Percentiles rank a stretch among this genome's conserved stretches.
These are phyloP conservation scores for Iphiclides podalirius DNA, from an alignment of 2,888 invertebrate genomes.

Conservation along the genomic window DNA sequence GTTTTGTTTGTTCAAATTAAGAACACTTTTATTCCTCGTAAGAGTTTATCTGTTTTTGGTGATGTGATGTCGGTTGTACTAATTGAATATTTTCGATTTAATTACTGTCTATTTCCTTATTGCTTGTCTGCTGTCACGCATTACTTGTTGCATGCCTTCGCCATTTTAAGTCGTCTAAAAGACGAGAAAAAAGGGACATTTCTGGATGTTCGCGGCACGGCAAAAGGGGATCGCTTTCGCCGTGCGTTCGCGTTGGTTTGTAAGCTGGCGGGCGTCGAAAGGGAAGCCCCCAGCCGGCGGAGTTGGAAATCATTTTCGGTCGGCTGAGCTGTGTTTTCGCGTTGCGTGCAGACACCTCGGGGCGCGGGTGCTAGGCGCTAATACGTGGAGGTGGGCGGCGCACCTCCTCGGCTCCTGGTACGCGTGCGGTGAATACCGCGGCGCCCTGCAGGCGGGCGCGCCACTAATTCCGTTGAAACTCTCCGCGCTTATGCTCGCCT, in stretches of 20 bases:
- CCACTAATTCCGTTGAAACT: constrained; percentile 79
- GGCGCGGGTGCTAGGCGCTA: constrained; percentile 61
- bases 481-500: constrained; percentile 70
- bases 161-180: too few species aligned
- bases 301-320: constrained; percentile 39
- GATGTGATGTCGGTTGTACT: background rate
- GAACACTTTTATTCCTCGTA: too few species aligned
- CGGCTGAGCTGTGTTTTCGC: constrained; percentile 55
- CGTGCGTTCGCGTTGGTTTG: constrained; percentile 8
- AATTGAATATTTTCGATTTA: background rate
- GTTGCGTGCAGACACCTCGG: constrained; percentile 69
- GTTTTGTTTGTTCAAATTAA: background rate
- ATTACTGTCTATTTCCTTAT: background rate
- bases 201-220: too few species aligned
- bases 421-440: constrained; percentile 68
- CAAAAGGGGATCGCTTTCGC: too few species aligned
- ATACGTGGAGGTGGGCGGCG: constrained; percentile 65
- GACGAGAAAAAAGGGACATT: too few species aligned
- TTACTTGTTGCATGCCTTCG: background rate
- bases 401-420: constrained; percentile 38
- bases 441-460: constrained; percentile 73
- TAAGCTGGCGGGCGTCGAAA: constrained; percentile 16
- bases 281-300: background rate
- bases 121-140: background rate
- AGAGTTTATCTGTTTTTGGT: too few species aligned